phyloP scores from a whole-genome alignment of 2,797 vertebrate genomes.

The Chaetodon trifasciatus region DNA sequence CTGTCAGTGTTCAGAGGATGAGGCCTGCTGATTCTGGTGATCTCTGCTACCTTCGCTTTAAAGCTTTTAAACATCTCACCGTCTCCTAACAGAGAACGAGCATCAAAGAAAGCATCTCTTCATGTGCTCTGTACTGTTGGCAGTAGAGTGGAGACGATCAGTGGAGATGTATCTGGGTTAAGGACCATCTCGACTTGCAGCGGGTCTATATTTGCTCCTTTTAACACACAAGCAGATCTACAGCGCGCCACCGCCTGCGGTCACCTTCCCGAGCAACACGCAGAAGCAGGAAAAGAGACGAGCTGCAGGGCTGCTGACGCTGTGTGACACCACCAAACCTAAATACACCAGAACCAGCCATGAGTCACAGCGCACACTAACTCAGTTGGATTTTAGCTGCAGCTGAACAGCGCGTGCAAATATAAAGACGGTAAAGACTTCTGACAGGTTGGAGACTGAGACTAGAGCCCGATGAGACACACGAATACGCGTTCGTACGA shows the following conservation, averaged over 20 bases:
- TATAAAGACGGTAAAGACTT: background rate
- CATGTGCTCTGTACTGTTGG: background rate
- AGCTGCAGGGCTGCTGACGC: slow-evolving; percentile 28
- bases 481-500: no score
- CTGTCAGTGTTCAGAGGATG: background rate
- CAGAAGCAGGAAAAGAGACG: background rate
- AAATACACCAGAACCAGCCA: slow-evolving; percentile 22
- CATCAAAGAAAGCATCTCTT: background rate
- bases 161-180: background rate
- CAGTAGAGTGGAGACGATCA: no score
- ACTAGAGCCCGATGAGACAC: slow-evolving; percentile 5
- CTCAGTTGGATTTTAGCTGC: background rate
- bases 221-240: background rate
- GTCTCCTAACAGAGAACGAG: background rate
- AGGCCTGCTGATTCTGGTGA: background rate
- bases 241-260: background rate
- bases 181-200: slow-evolving; percentile 14
- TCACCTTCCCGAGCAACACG: background rate
- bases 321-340: slow-evolving; percentile 17
- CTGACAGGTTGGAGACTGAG: background rate
- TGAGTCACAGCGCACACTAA: slow-evolving; percentile 14
- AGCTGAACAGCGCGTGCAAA: slow-evolving; percentile 10
- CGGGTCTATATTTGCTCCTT: slow-evolving; percentile 14
- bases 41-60: no score
- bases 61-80: background rate